These are phyloP conservation scores for Apodemus agrarius DNA, from an alignment of 2,797 vertebrate genomes.

Conservation along the genomic window DNA sequence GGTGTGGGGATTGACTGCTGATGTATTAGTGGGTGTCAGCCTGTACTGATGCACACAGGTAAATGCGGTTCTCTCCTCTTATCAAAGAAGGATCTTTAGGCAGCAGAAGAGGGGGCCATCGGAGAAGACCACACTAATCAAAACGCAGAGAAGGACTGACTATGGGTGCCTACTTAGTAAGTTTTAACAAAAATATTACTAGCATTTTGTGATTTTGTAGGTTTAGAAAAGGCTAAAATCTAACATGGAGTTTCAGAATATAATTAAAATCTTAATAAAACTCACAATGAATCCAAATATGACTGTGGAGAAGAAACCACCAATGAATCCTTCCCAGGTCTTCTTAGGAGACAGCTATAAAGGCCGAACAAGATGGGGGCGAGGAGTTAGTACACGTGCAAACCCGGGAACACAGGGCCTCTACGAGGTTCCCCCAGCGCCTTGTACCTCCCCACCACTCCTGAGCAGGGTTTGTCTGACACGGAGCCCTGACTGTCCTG, in stretches of 20 bases:
- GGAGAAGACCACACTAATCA: not conserved
- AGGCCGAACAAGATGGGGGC: not conserved
- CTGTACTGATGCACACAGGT: not conserved
- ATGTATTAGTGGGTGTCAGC: not conserved
- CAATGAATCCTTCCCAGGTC: slow-evolving; percentile 99
- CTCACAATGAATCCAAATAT: slow-evolving; percentile 97
- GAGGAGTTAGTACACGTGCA: not conserved
- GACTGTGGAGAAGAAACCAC: slow-evolving; percentile 97
- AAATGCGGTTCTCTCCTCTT: not conserved
- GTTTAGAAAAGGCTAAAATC: slow-evolving; percentile 43
- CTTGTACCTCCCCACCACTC: not conserved
- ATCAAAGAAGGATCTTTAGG: not conserved
- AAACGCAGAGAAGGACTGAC: not conserved
- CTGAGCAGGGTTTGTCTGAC: not conserved
- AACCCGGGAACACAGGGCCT: not conserved
- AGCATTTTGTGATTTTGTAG: slow-evolving; percentile 34
- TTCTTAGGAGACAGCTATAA: slow-evolving; percentile 97
- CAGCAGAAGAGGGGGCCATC: no score
- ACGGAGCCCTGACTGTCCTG: not conserved
- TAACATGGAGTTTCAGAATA: slow-evolving; percentile 3
- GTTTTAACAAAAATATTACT: not conserved
- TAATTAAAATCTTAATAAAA: slow-evolving; percentile 76
- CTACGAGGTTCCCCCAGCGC: not conserved
- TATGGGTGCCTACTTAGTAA: not conserved
- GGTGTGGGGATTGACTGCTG: not conserved